Evolutionary conservation across 2,113 vertebrate genomes (phyloP).

Genomic region (Poeciliopsis turrubarensis): DNA sequence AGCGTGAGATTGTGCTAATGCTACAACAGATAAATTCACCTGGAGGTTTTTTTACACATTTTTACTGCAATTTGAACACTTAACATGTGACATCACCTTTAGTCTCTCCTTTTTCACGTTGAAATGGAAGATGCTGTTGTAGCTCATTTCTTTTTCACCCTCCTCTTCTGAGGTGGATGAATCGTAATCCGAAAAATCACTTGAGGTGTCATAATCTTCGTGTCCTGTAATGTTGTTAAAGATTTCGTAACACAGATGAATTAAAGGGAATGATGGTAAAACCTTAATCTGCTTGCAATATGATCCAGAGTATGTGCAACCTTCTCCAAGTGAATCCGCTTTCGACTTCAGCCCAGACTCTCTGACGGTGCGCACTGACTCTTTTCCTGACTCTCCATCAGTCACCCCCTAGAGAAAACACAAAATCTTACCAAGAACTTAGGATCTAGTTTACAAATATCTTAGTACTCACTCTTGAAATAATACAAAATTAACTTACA

Average conservation of each 20-base stretch:
- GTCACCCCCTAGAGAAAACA: neutral
- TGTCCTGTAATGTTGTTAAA: constrained; percentile 35
- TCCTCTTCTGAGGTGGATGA: no score
- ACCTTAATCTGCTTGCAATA: constrained; percentile 25
- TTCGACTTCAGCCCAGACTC: constrained; percentile 29
- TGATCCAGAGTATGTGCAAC: constrained; percentile 21
- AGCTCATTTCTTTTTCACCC: constrained; percentile 18
- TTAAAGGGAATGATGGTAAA: constrained; percentile 6
- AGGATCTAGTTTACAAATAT: no score
- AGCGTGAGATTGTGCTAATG: neutral
- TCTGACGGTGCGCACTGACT: constrained; percentile 42
- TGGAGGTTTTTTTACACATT: neutral
- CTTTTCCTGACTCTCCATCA: constrained; percentile 23
- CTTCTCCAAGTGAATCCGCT: constrained; percentile 35
- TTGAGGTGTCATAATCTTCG: neutral
- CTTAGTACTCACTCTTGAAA: no score
- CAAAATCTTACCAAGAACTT: no score
- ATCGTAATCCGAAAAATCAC: no score
- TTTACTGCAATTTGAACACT: no score
- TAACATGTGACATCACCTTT: constrained; percentile 7
- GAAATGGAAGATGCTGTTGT: constrained; percentile 22
- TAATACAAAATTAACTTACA: no score
- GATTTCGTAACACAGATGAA: constrained; percentile 16
- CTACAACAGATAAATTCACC: neutral
- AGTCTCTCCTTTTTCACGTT: neutral